Evolutionary conservation across 2,888 invertebrate species (phyloP).

Genomic region (Mycalesis mineus): DNA sequence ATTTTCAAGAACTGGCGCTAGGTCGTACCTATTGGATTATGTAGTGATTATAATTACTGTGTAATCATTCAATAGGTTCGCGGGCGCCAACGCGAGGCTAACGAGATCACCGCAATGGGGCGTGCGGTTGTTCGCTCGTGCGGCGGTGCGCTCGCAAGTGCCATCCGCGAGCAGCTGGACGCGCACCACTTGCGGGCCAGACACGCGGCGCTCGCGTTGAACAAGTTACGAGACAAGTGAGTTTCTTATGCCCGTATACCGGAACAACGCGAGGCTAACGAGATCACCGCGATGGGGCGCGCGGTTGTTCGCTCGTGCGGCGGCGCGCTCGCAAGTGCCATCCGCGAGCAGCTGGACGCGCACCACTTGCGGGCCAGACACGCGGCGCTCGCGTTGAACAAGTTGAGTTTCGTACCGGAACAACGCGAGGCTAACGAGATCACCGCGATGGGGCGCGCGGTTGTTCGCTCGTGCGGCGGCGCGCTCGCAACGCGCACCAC

Average conservation of each 20-base stretch:
- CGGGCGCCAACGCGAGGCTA: constrained; percentile 18
- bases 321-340: constrained; percentile 16
- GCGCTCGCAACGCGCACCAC: constrained; percentile 19
- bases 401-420: constrained; percentile 4
- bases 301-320: constrained; percentile 18
- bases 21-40: too few relatives aligned
- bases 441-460: constrained; percentile 12
- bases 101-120: constrained; percentile 16
- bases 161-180: constrained; percentile 19
- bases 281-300: constrained; percentile 10
- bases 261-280: neutral
- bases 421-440: neutral
- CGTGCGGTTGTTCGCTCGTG: constrained; percentile 21
- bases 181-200: constrained; percentile 33
- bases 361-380: constrained; percentile 43
- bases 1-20: too few relatives aligned
- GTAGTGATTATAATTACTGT: too few relatives aligned
- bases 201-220: constrained; percentile 65
- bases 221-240: constrained; percentile 3
- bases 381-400: constrained; percentile 57
- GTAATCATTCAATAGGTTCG: constrained; percentile 17
- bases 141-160: constrained; percentile 15
- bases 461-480: constrained; percentile 20
- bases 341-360: constrained; percentile 21
- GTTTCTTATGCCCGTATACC: constrained; percentile 13